Evolutionary conservation across 2,113 vertebrate species (phyloP).

Genomic region (Andinoacara biseriatus): DNA sequence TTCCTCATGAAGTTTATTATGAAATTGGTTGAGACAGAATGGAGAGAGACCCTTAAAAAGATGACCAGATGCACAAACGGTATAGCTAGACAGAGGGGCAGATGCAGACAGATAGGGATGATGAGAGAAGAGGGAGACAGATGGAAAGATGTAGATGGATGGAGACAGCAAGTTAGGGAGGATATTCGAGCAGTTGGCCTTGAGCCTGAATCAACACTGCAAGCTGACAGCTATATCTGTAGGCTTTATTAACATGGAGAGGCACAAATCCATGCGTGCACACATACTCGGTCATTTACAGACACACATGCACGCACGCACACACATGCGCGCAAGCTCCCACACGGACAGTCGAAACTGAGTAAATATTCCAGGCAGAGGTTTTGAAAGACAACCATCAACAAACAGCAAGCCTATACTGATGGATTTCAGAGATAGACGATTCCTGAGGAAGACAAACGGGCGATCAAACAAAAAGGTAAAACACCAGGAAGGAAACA

Average conservation of each 20-base stretch:
- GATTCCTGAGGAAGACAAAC: not conserved
- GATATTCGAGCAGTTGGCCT: slow-evolving; percentile 72
- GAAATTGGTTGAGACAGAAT: slow-evolving; percentile 26
- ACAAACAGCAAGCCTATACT: not conserved
- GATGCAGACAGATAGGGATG: slow-evolving; percentile 32
- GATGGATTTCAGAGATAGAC: not conserved
- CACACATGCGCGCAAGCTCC: not conserved
- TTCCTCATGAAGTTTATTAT: not conserved
- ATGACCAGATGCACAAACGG: slow-evolving; percentile 52
- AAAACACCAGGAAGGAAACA: not conserved
- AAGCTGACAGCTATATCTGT: slow-evolving; percentile 77
- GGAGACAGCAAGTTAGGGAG: slow-evolving; percentile 65
- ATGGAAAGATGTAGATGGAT: slow-evolving; percentile 67
- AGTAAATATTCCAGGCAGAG: slow-evolving; percentile 41
- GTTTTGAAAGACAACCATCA: slow-evolving; percentile 53
- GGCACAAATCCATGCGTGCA: slow-evolving; percentile 30
- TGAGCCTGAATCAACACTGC: slow-evolving; percentile 74
- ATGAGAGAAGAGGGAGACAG: slow-evolving; percentile 50
- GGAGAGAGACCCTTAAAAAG: slow-evolving; percentile 19
- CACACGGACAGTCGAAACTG: slow-evolving; percentile 8
- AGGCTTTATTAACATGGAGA: slow-evolving; percentile 78
- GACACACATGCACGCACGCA: slow-evolving; percentile 7
- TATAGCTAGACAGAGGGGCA: slow-evolving; percentile 27
- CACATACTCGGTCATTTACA: slow-evolving; percentile 19
- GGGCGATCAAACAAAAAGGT: not conserved